phyloP scores from a whole-genome alignment of 2,888 invertebrate species.

The Himalopsyche kuldschensis region DNA sequence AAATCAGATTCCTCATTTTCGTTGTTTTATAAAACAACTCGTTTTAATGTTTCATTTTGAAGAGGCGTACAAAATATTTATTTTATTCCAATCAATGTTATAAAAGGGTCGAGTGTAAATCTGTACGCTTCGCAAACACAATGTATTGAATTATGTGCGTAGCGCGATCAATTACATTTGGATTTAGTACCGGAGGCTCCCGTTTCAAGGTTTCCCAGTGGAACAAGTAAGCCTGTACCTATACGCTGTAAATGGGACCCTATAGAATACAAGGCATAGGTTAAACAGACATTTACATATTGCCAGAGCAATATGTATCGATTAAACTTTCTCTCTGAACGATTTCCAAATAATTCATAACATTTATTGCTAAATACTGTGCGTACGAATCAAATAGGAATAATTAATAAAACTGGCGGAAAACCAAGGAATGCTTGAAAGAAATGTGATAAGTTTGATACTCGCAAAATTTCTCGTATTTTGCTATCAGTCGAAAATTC shows the following conservation, averaged over 20 bases:
- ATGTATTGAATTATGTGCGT: background rate
- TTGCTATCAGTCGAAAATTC: background rate
- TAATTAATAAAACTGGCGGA: background rate
- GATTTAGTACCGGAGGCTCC: background rate
- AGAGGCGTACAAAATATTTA: too few relatives aligned
- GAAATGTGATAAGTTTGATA: background rate
- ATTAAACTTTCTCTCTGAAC: background rate
- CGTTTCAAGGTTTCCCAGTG: background rate
- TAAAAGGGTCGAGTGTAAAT: background rate
- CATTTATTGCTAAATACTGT: background rate
- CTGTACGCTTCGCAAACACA: background rate
- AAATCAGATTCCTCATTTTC: too few relatives aligned
- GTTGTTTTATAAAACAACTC: too few relatives aligned
- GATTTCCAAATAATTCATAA: background rate
- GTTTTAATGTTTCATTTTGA: too few relatives aligned
- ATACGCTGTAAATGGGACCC: background rate
- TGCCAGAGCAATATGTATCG: background rate
- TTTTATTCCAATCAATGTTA: background rate
- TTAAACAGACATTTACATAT: background rate
- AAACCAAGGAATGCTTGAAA: background rate
- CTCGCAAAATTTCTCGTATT: background rate
- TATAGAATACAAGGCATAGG: background rate
- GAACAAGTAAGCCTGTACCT: background rate
- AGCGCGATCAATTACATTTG: background rate
- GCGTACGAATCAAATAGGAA: background rate